Base-by-base conservation (phyloP, 2,797 vertebrate species). In the Myioborus melanocephalus region DNA sequence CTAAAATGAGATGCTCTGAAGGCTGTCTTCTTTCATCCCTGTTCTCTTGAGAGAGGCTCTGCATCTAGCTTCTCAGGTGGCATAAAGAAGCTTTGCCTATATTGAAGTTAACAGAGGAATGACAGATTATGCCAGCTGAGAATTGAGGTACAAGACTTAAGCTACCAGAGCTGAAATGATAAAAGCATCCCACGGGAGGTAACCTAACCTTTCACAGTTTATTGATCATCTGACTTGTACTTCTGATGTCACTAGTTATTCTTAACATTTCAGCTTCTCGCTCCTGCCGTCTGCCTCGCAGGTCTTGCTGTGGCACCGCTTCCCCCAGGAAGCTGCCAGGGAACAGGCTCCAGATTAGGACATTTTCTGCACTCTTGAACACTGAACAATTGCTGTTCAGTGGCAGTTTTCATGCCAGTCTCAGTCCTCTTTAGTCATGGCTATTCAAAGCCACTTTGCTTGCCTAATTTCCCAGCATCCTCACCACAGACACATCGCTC, bases 191-290 rank as follows among this genome's bases (percentile, higher is more conserved):
- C 64, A 39, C 71, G 61, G 71, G 89, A 91, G 44, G 65, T 72
- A 94, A 72, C 65, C 34, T 92, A 89, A 78, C 39, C 61, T 88
- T 94, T 93, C 72, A 63, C 76, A 91, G 79, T 34, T 86, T 85
- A 91, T 91, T 89, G 81, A 83, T 91, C 84, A 80, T 89, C 87
- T 83, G 89, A 55, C 79, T 89, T 73, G 34, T 72, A 44, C 35
- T 81, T 79, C 69, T 86, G 76, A 78, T 89, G 39, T 68, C 82
- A 87, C 47, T 41, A 35, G 39, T 89, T 92, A 75, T 41, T 93
- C 53, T 89, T 92, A 47, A 85, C 70, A 50, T 91, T 73, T 71
- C 50, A n/a, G 39, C 71, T 73, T 70, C 46, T 65, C 2, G 0
- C 55, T 88, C 50, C 50, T 37, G 23, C 53, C 0, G 13, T 59